Evolutionary conservation across 2,888 invertebrate species (phyloP).

Genomic region (Adineta ricciae): DNA sequence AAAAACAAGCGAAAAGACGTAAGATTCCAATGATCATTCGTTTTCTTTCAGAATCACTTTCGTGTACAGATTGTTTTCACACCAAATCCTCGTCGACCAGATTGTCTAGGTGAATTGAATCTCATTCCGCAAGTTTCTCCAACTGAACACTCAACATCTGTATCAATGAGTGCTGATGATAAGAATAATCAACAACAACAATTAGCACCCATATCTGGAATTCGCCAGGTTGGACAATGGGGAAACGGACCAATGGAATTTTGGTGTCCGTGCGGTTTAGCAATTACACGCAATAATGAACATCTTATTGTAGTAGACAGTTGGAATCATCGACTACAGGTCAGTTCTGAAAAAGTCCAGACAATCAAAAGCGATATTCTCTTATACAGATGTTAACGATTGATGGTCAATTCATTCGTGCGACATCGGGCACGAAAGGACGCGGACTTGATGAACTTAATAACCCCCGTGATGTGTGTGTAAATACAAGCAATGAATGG

Average conservation of each 20-base stretch:
- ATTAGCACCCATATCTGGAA: neutral
- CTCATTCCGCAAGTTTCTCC: neutral
- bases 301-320: neutral
- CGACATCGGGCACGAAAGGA: neutral
- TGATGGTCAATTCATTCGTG: neutral
- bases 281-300: neutral
- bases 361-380: neutral
- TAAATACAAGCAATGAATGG: neutral
- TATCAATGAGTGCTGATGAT: neutral
- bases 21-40: neutral
- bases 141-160: neutral
- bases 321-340: constrained; percentile 17
- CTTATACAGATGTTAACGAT: neutral
- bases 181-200: neutral
- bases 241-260: neutral
- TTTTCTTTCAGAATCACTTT: no score
- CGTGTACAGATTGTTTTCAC: neutral
- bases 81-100: neutral
- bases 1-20: neutral
- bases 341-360: no score
- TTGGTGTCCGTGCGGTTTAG: neutral
- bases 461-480: constrained; percentile 3
- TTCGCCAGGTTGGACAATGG: neutral
- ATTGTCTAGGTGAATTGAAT: neutral
- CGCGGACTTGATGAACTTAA: neutral